Evolutionary conservation across 2,113 vertebrate species (phyloP).

Genomic region (Petaurus breviceps): DNA sequence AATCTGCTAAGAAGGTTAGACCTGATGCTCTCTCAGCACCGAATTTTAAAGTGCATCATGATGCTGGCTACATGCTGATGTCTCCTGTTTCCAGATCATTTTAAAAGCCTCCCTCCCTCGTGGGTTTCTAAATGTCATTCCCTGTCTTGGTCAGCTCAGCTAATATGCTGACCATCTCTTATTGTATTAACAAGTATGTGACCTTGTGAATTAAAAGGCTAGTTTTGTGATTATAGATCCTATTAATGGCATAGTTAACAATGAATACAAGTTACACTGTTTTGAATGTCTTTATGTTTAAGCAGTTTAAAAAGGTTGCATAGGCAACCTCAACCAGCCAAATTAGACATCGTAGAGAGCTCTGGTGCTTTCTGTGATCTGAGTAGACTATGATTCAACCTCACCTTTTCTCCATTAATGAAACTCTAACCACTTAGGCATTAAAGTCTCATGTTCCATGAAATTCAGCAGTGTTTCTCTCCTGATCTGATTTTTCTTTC

Average conservation of each 20-base stretch:
- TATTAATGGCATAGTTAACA: slow-evolving; percentile 24
- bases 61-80: background rate
- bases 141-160: background rate
- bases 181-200: slow-evolving; percentile 4
- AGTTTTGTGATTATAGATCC: background rate
- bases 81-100: slow-evolving; percentile 21
- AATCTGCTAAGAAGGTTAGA: background rate
- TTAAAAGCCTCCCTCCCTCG: background rate
- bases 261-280: slow-evolving; percentile 6
- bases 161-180: slow-evolving; percentile 1
- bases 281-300: slow-evolving; percentile 29
- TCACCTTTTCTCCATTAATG: slow-evolving; percentile 14
- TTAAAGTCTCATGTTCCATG: slow-evolving; percentile 23
- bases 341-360: background rate
- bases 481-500: background rate
- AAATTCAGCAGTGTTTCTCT: background rate
- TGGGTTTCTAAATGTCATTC: slow-evolving; percentile 6
- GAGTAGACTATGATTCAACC: background rate
- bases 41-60: background rate
- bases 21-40: background rate
- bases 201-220: slow-evolving; percentile 27
- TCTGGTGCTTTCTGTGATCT: background rate
- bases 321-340: background rate
- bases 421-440: slow-evolving; percentile 27
- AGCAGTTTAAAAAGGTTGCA: background rate